phyloP scores from a whole-genome alignment of 2,888 invertebrate species.

The Boloria euphrosyne region DNA sequence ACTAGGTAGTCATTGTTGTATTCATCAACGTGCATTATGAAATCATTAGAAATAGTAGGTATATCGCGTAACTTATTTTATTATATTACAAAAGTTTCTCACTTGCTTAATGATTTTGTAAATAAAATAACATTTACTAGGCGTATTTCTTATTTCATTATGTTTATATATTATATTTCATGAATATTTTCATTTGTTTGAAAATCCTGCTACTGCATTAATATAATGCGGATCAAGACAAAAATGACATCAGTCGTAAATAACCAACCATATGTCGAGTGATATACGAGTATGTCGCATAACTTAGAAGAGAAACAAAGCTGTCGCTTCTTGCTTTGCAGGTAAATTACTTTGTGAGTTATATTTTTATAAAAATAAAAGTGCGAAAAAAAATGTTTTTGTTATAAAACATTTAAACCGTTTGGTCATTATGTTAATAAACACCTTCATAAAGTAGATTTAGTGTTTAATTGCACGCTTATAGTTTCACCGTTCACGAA shows the following conservation, averaged over 20 bases:
- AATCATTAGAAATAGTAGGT: not conserved
- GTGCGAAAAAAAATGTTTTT: not conserved
- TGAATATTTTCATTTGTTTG: no score
- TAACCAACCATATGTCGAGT: no score
- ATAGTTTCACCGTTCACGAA: slow-evolving; percentile 60
- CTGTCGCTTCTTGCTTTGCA: no score
- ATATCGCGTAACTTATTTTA: not conserved
- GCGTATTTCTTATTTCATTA: no score
- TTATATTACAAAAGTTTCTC: slow-evolving; percentile 6
- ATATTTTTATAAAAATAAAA: not conserved
- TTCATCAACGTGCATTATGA: slow-evolving; percentile 2
- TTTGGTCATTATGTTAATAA: slow-evolving; percentile 6
- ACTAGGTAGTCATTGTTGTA: slow-evolving; percentile 14
- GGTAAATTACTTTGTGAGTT: not conserved
- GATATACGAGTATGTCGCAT: no score
- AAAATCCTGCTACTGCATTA: no score
- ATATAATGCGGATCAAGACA: no score
- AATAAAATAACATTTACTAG: no score
- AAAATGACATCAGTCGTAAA: no score
- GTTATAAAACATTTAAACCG: not conserved
- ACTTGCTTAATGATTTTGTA: not conserved
- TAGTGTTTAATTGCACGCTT: slow-evolving; percentile 56
- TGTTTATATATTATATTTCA: no score
- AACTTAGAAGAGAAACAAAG: no score
- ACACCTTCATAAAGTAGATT: slow-evolving; percentile 13